phyloP scores from a whole-genome alignment of 2,113 vertebrate species.

The Apistogramma diplotaenia region DNA sequence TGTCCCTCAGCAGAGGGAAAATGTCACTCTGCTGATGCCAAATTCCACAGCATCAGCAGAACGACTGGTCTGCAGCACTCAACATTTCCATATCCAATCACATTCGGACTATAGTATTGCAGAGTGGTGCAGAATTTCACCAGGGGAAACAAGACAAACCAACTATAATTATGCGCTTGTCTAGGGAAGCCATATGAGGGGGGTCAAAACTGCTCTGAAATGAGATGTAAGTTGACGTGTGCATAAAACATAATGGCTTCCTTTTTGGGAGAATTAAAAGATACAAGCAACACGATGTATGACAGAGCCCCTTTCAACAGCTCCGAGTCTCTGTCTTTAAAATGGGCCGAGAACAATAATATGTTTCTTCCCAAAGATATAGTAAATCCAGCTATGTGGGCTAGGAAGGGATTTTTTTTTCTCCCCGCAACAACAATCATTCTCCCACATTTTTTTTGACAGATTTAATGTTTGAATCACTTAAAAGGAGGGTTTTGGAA shows the following conservation, averaged over 20 bases:
- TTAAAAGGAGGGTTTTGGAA: conserved; percentile 49
- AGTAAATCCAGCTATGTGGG: conserved; percentile 5
- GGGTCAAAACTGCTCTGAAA: not conserved
- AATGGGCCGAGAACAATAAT: conserved; percentile 16
- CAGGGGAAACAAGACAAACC: conserved; percentile 42
- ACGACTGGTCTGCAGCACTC: conserved; percentile 36
- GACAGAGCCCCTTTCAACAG: not conserved
- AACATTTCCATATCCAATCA: conserved; percentile 68
- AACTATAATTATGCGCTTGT: conserved; percentile 44
- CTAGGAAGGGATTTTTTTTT: not conserved
- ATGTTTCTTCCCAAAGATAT: conserved; percentile 6
- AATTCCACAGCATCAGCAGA: conserved; percentile 66
- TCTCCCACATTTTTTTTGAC: conserved; percentile 42
- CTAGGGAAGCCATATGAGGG: not conserved
- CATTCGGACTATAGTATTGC: conserved; percentile 48
- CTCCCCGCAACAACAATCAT: not conserved
- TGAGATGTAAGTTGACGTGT: conserved; percentile 10
- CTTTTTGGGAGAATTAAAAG: conserved; percentile 26
- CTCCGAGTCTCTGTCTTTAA: not conserved
- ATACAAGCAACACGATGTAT: conserved; percentile 4
- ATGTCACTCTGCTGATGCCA: conserved; percentile 26
- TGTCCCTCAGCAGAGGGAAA: too few relatives aligned
- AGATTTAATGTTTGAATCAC: conserved; percentile 60
- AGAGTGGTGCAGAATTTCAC: conserved; percentile 46
- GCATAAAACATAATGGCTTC: conserved; percentile 15